Conservation (phyloP, 2,888 invertebrate species). For the Campoletis raptor region DNA sequence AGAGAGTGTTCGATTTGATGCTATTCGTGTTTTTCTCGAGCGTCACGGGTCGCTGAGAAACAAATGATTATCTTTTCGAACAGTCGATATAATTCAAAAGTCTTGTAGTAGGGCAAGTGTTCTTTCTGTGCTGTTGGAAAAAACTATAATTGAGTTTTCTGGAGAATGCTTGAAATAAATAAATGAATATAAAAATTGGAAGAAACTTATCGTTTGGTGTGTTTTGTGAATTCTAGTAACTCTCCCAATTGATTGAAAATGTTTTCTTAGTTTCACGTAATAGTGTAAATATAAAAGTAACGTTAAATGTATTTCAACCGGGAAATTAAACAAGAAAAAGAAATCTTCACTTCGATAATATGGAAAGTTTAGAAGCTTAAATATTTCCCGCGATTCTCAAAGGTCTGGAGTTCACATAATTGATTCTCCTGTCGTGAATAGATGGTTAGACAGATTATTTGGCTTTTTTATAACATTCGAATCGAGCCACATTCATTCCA, state of each 20-base stretch:
- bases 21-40: background rate
- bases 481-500: constrained; percentile 31
- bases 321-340: background rate
- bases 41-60: background rate
- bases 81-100: background rate
- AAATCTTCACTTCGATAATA: background rate
- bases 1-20: background rate
- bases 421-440: constrained; percentile 67
- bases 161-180: background rate
- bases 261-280: background rate
- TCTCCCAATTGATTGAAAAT: background rate
- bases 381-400: constrained; percentile 17
- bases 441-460: constrained; percentile 38
- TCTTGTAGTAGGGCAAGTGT: background rate
- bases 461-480: constrained; percentile 16
- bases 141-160: background rate
- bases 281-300: background rate
- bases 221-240: background rate
- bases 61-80: background rate
- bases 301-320: background rate
- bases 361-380: background rate
- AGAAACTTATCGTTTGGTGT: background rate
- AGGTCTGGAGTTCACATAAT: constrained; percentile 62
- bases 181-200: background rate
- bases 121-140: background rate